Evolutionary conservation across 2,113 vertebrate species (phyloP).

Genomic region (Terrapene triunguis): DNA sequence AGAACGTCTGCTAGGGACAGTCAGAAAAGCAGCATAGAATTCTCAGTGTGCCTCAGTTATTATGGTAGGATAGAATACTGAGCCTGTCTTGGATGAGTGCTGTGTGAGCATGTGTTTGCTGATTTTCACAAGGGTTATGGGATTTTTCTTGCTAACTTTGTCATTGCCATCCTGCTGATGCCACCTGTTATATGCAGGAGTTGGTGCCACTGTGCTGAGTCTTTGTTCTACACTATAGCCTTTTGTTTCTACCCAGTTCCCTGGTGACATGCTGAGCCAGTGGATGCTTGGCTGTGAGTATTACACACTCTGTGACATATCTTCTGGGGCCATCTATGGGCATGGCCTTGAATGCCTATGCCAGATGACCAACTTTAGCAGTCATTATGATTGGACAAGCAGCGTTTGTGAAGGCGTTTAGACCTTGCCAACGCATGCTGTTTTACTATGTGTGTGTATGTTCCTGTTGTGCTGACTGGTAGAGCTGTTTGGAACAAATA

Average conservation of each 20-base stretch:
- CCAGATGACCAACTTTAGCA: neutral
- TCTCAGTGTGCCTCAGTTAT: neutral
- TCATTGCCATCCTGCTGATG: conserved; percentile 28
- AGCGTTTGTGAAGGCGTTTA: neutral
- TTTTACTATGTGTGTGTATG: neutral
- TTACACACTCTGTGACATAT: conserved; percentile 1
- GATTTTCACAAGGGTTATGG: conserved; percentile 44
- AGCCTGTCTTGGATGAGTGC: neutral
- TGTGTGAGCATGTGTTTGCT: conserved; percentile 43
- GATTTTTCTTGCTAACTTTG: conserved; percentile 49
- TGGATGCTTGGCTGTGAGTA: neutral
- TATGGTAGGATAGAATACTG: neutral
- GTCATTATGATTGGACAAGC: neutral
- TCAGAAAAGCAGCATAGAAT: conserved; percentile 15
- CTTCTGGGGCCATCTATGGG: conserved; percentile 21
- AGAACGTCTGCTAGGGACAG: neutral
- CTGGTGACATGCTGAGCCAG: conserved; percentile 21
- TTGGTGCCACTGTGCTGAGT: neutral
- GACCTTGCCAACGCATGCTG: neutral
- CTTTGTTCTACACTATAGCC: neutral
- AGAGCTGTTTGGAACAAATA: neutral
- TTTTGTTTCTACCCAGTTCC: conserved; percentile 34
- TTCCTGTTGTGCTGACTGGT: neutral
- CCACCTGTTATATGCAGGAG: conserved; percentile 51
- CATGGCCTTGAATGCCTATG: neutral